A percentile compares a stretch with the other conserved stretches of the same genome.
Conservation (phyloP, 2,113 vertebrate genomes). For the Cryptomyrus ogoouensis region DNA sequence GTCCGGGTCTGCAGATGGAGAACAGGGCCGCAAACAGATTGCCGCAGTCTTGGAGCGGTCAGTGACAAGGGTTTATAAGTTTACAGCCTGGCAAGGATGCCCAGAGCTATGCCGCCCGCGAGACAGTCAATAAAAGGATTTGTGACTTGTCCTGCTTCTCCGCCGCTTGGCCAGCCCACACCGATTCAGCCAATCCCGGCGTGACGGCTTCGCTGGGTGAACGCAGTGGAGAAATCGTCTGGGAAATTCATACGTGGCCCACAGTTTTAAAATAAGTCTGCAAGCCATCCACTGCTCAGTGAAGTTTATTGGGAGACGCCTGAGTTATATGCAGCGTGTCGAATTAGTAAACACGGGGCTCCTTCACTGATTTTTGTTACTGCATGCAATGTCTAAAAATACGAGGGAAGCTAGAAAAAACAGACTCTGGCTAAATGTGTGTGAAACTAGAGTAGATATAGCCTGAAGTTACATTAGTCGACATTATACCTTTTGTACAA, state of each 20-base stretch:
- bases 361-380: neutral
- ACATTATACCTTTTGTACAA: neutral
- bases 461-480: neutral
- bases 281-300: neutral
- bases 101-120: constrained; percentile 42
- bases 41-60: constrained; percentile 59
- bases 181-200: constrained; percentile 28
- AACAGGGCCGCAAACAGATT: constrained; percentile 75
- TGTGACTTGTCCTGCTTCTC: constrained; percentile 36
- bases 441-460: neutral
- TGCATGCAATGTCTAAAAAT: neutral
- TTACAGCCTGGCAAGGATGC: constrained; percentile 54
- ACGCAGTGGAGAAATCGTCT: neutral
- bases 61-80: constrained; percentile 53
- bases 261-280: neutral
- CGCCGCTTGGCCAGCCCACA: constrained; percentile 29
- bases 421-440: neutral
- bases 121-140: constrained; percentile 37
- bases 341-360: neutral
- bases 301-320: neutral
- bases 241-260: neutral
- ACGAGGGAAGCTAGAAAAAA: neutral
- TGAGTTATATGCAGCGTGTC: neutral
- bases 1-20: constrained; percentile 71
- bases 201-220: constrained; percentile 16